Conservation (phyloP, 1,140 invertebrate genomes). For the Steinernema feltiae region DNA sequence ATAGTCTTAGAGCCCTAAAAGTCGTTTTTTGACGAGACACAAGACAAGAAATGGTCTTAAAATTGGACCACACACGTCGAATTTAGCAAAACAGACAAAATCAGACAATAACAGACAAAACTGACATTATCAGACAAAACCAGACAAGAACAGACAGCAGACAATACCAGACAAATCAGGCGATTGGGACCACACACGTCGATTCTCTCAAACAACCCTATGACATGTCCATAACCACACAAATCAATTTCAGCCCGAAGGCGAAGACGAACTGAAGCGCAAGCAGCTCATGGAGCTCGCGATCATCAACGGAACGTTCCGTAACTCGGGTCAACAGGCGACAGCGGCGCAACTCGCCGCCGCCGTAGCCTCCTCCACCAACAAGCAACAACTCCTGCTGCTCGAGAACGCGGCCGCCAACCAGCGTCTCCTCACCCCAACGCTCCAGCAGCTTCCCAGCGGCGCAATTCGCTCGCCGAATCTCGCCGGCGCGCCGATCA, state of each 20-base stretch:
- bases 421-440: conserved; percentile 25
- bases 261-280: conserved; percentile 98
- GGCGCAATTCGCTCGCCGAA: conserved; percentile 19
- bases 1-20: too few relatives aligned
- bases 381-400: conserved; percentile 27
- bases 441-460: conserved; percentile 13
- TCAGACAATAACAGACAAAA: too few relatives aligned
- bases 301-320: conserved; percentile 98
- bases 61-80: too few relatives aligned
- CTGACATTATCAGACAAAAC: too few relatives aligned
- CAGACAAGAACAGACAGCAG: too few relatives aligned
- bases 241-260: conserved; percentile 87
- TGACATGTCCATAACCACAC: too few relatives aligned
- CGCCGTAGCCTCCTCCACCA: conserved; percentile 26
- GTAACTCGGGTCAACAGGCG: conserved; percentile 38
- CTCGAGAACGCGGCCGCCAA: conserved; percentile 22
- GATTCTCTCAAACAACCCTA: too few relatives aligned
- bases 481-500: conserved; percentile 35
- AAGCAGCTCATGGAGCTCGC: conserved; percentile 98
- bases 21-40: too few relatives aligned
- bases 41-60: too few relatives aligned
- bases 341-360: conserved; percentile 31
- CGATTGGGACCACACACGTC: too few relatives aligned
- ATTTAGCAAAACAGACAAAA: too few relatives aligned
- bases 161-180: too few relatives aligned